These are phyloP conservation scores for Brachionus paranguensis DNA, from an alignment of 1,140 invertebrate genomes.

Conservation along the genomic window DNA sequence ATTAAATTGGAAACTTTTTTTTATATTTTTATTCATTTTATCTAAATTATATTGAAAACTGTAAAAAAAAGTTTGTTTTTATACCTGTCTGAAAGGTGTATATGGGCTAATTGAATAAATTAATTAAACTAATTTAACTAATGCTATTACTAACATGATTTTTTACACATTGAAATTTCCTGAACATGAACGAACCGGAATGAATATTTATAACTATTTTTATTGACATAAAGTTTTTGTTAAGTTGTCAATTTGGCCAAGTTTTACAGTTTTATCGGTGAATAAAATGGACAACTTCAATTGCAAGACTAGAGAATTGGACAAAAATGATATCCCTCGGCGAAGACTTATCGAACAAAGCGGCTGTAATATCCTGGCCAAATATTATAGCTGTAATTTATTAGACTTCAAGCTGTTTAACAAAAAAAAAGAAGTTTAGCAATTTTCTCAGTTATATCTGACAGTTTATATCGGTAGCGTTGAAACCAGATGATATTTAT, in stretches of 20 bases:
- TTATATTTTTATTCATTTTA: background rate
- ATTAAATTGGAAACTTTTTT: background rate
- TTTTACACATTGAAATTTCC: slow-evolving; percentile 25
- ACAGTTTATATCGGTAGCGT: background rate
- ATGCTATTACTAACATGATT: slow-evolving; percentile 23
- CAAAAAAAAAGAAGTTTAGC: background rate
- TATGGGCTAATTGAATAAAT: background rate
- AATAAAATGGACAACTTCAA: background rate
- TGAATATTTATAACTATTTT: slow-evolving; percentile 5
- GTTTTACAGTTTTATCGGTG: background rate
- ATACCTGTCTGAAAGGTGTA: background rate
- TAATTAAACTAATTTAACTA: background rate
- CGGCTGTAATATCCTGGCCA: background rate
- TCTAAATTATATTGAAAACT: too few relatives aligned
- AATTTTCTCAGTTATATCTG: background rate
- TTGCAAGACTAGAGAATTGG: background rate
- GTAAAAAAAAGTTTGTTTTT: background rate
- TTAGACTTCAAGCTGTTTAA: background rate
- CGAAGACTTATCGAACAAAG: background rate
- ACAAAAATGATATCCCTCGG: background rate
- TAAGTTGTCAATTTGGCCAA: background rate
- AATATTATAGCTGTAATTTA: background rate
- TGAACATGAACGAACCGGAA: slow-evolving; percentile 12
- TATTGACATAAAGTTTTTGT: background rate
- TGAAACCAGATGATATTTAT: background rate